Evolutionary conservation across 2,113 vertebrate species (phyloP), one percentile per base, ranked within the genome.

Genomic region (Hoplias malabaricus): DNA sequence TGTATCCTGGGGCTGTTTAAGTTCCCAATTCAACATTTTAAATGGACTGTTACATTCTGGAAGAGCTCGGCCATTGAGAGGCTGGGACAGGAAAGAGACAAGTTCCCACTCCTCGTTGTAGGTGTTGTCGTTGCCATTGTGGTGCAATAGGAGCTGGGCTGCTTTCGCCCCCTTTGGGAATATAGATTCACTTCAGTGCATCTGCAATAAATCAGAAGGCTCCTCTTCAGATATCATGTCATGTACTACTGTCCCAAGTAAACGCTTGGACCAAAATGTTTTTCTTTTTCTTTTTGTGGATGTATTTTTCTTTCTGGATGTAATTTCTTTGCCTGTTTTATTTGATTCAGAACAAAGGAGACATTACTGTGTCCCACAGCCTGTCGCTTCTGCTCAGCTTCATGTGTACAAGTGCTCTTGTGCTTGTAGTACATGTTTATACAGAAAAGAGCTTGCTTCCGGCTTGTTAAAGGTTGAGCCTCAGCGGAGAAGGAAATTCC

Each of bases 171-270:
- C 62, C 10, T 2, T 38, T 38, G 25, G 66, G 33, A 69, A 80
- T 40, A 61, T 73, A 13, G 50, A 73, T 59, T 66, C 61, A 57
- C 59, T 53, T 72, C 68, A 68, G 75, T 48, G 33, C 50, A 46
- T 63, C 68, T 77, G 76, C 76, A 79, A 79, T 75, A 82, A n/a
- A 56, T 65, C 48, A 21, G n/a, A 75, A 80, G 57, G 31, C 33
- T 69, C 70, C 70, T 70, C 23, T 53, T 67, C 50, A 40, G 50
- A 29, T 53, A 29, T 40, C 48, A 56, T 82, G 57, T 75, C 61
- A 38, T 79, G 73, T 83, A 75, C 68, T 76, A 80, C 61, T 80
- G 72, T 83, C 81, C 77, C 73, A 72, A 77, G 73, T 73, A 43
- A 83, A 76, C 13, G 48, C 72, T 79, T 81, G 80, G 80, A 82